Evolutionary conservation across 2,113 vertebrate species (phyloP), one percentile per base, ranked within the genome.

Genomic region (Dicerorhinus sumatrensis): DNA sequence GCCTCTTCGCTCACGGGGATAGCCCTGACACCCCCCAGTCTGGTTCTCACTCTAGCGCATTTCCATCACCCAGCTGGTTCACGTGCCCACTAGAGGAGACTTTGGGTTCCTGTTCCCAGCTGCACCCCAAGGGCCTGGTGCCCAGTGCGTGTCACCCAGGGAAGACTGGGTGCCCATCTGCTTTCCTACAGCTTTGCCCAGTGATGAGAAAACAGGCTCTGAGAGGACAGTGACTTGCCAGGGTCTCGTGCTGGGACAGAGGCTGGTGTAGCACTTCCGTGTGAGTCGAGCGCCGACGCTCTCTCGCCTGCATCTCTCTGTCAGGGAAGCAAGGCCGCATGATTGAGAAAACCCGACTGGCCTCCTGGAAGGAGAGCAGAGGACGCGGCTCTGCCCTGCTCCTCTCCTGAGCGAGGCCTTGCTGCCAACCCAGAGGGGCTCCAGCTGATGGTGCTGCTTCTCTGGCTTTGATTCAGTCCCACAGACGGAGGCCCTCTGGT

Each of bases 81-180:
- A 97, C 63, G 1, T 96, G 88, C 3, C 98, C 97, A 1, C 33
- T 91, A 96, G 18, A 97, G 98, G 85, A 97, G 94, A 8, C 95
- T 95, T 94, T 97, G 60, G 27, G 4, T 17, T 91, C 48, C 65
- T 54, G 17, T 67, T 69, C 48, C 48, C 5, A 16, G 54, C n/a
- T 48, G 54, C 60, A 60, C 48, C 23, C 18, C 18, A 51, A 39
- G 67, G 42, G 6, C 51, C 51, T 3, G 21, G 51, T 31, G 75
- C 33, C 65, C 36, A 21, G 25, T 23, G 48, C n/a, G 63, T 27
- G 29, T 56, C 0, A 5, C 18, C 9, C 3, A 33, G 20, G 23
- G 31, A 48, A 82, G 79, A 77, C 42, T 21, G 2, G 31, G 3
- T n/a, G 23, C 17, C 36, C 36, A 63, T 63, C 23, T 42, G 21